A percentile compares a stretch with the other conserved stretches of the same genome.
Evolutionary conservation across 2,888 invertebrate species (phyloP).

Genomic region (Megaustenia siamemsis): DNA sequence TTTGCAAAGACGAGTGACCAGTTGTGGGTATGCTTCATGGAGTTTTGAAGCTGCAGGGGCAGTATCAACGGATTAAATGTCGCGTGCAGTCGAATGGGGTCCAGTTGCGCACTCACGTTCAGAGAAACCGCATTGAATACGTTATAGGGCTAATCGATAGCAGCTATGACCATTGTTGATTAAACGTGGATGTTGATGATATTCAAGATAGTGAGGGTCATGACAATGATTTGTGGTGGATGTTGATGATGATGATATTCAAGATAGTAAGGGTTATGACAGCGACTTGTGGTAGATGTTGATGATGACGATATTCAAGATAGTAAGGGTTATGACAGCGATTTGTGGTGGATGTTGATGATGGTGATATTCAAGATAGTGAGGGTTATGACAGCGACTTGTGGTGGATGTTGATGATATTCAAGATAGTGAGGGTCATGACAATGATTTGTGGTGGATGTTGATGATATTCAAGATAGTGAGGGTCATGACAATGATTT

Average conservation of each 20-base stretch:
- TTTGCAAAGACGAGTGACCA: neutral
- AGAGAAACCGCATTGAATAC: neutral
- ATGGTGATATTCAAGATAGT: neutral
- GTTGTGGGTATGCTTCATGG: neutral
- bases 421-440: neutral
- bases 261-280: neutral
- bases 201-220: neutral
- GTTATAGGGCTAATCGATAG: slow-evolving; percentile 1
- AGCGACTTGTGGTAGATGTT: neutral
- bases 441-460: too few relatives aligned
- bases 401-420: too few relatives aligned
- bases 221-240: neutral
- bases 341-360: neutral
- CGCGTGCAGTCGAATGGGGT: neutral
- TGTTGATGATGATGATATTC: neutral
- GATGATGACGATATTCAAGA: neutral
- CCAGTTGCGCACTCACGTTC: slow-evolving; percentile 17
- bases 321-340: neutral
- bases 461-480: neutral
- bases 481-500: too few relatives aligned
- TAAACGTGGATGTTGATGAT: neutral
- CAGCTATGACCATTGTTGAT: neutral
- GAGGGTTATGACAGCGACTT: too few relatives aligned
- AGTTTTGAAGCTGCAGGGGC: neutral
- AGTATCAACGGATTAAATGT: neutral